These are phyloP conservation scores for Pogoniulus pusillus DNA, from an alignment of 2,797 vertebrate genomes.

Conservation along the genomic window DNA sequence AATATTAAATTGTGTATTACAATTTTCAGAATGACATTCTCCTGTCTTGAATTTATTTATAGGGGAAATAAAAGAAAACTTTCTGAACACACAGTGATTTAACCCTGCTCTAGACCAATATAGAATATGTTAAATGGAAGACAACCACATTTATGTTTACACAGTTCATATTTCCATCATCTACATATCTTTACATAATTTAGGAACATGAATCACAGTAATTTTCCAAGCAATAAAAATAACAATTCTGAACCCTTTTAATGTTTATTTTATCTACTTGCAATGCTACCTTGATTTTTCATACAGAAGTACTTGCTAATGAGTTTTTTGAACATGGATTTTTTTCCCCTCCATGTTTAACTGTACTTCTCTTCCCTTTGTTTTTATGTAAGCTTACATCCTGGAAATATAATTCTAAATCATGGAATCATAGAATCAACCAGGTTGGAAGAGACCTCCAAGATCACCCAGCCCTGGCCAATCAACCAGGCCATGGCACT, in stretches of 20 bases:
- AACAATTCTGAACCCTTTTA: constrained; percentile 13
- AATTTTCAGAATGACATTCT: constrained; percentile 64
- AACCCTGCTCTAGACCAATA: constrained; percentile 69
- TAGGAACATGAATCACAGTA: constrained; percentile 63
- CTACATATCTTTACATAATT: constrained; percentile 70
- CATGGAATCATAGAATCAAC: no score
- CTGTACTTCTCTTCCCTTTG: constrained; percentile 4
- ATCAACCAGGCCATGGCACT: no score
- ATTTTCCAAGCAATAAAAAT: constrained; percentile 66
- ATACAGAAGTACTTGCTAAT: constrained; percentile 24
- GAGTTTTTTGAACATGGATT: background rate
- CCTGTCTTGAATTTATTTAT: constrained; percentile 67
- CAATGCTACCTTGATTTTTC: constrained; percentile 57
- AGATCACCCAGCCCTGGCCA: no score
- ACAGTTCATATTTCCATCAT: constrained; percentile 64
- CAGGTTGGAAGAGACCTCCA: no score
- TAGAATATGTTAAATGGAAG: constrained; percentile 45
- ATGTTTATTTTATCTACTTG: constrained; percentile 37
- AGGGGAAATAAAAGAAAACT: constrained; percentile 71
- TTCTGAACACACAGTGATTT: constrained; percentile 64
- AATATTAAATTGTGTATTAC: constrained; percentile 77
- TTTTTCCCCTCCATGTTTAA: background rate
- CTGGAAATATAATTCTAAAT: constrained; percentile 19
- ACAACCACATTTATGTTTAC: constrained; percentile 58
- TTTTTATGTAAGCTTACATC: background rate